Base-by-base conservation (phyloP, 2,888 invertebrate species). In the Nebria salina region DNA sequence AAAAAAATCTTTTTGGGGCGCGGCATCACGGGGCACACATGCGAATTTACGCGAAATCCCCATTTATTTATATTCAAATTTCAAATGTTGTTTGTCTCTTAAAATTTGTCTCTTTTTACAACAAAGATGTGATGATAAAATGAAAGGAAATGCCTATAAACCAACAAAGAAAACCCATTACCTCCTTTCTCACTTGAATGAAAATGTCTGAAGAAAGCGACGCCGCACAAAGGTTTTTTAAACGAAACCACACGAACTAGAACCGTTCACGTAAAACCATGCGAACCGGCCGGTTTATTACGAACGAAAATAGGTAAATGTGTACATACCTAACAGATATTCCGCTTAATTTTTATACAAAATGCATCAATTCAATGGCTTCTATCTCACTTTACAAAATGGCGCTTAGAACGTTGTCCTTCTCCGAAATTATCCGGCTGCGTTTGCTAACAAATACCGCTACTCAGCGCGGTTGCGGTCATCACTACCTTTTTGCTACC, bases 301-400 rank as follows among this genome's bases (percentile, higher is more conserved):
- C n/a, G 72, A 11, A 7, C 20, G 20, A 25, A 9, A 13, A 54
- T 75, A 9, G 34, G 15, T 5, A 34, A 70, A 75, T 54, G 43
- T 13, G 70, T 64, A 75, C 68, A 26, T 70, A 64, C 43, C 41
- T n/a, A 7, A 20, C n/a, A n/a, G 70, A 54, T 72, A 42, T 20
- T 76, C 42, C 65, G 26, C 65, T 70, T 81, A 81, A 42, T 72
- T 76, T 76, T 72, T 20, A 65, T 20, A 41, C 20, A 76, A 79
- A 75, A 80, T 42, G n/a, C 54, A 75, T 80, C 75, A 42, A 76
- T 76, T 76, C 72, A 87, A 86, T 86, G 87, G 86, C 85, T 86
- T 89, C 89, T 88, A 86, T 89, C 89, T 89, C 89, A 88, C 89
- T 89, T 89, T 89, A 89, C 88, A 89, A 89, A 89, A 89, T 89